Percentiles rank a stretch among this genome's conserved stretches.
Conservation (phyloP, 2,888 invertebrate species). For the Ceriagrion tenellum region DNA sequence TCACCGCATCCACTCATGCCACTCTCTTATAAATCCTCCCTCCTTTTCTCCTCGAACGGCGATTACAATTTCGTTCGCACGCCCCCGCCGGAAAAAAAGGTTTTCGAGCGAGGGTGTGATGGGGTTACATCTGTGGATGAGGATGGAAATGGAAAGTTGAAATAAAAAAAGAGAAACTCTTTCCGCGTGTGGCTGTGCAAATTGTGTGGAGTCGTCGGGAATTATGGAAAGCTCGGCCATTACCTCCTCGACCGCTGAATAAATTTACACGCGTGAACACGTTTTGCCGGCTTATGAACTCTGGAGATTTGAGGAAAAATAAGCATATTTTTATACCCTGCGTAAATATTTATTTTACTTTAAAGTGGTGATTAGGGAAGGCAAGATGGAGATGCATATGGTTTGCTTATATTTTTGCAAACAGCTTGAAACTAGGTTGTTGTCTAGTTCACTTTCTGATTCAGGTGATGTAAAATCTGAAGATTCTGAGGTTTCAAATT, state of each 20-base stretch:
- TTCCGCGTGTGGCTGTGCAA: neutral
- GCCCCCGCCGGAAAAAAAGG: neutral
- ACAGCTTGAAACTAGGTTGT: too few relatives aligned
- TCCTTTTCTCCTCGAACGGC: neutral
- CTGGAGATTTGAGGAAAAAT: neutral
- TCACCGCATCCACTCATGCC: neutral
- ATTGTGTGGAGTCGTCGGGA: neutral
- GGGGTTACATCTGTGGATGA: neutral
- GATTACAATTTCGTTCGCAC: constrained; percentile 25
- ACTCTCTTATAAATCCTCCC: neutral
- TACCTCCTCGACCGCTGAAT: neutral
- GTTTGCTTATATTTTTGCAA: too few relatives aligned
- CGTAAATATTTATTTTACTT: neutral
- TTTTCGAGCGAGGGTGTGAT: neutral
- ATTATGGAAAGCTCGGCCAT: neutral
- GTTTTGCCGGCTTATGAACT: neutral
- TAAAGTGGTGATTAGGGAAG: too few relatives aligned
- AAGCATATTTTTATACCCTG: neutral
- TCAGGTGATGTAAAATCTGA: too few relatives aligned
- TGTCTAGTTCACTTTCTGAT: too few relatives aligned
- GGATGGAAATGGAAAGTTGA: neutral
- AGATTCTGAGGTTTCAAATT: too few relatives aligned
- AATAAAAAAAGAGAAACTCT: neutral
- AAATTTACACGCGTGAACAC: neutral
- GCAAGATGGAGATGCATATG: too few relatives aligned